phyloP scores from a whole-genome alignment of 2,888 invertebrate species.

The Hermaeophaga mercurialis region DNA sequence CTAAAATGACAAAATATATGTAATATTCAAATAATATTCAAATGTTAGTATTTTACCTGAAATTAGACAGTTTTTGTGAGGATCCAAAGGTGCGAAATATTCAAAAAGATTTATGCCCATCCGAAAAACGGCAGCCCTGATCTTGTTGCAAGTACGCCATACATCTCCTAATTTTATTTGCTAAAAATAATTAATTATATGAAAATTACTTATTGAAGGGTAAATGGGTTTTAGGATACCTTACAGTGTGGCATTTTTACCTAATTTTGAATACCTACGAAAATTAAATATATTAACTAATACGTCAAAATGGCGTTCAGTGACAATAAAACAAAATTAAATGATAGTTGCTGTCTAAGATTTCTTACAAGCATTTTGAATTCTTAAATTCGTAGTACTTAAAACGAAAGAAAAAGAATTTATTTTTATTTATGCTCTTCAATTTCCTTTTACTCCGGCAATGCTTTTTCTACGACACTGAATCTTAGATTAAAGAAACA shows the following conservation, averaged over 20 bases:
- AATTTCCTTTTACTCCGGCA: background rate
- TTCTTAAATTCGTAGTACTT: no score
- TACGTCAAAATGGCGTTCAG: background rate
- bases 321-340: background rate
- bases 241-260: constrained; percentile 47
- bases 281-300: background rate
- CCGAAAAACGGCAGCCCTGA: constrained; percentile 75
- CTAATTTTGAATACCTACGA: constrained; percentile 1
- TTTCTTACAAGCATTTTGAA: no score
- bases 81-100: constrained; percentile 72
- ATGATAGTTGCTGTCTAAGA: no score
- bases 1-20: constrained; percentile 56
- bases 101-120: constrained; percentile 74
- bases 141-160: constrained; percentile 82
- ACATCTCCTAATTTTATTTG: constrained; percentile 66
- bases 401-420: no score
- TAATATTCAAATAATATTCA: background rate
- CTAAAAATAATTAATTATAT: constrained; percentile 39
- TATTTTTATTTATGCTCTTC: no score
- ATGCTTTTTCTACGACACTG: constrained; percentile 3
- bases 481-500: background rate
- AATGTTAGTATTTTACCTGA: constrained; percentile 60
- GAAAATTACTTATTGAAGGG: no score
- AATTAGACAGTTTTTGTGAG: constrained; percentile 69
- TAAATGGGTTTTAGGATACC: constrained; percentile 32